Base-by-base conservation (phyloP, 2,797 vertebrate species). In the Vultur gryphus region DNA sequence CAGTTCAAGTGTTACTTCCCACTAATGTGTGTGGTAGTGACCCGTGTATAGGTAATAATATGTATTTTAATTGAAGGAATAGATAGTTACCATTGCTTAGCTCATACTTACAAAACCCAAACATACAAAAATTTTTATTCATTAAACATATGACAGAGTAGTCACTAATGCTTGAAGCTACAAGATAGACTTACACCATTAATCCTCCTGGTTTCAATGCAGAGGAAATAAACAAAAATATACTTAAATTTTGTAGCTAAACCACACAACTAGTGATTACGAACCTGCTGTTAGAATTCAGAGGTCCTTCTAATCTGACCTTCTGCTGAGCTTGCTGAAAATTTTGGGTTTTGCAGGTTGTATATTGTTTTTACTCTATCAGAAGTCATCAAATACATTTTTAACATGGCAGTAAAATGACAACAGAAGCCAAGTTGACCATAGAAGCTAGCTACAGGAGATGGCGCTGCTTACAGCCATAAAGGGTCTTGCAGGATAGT, bases 1-100 rank as follows among this genome's bases (percentile, higher is more conserved):
- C 65, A 88, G 35, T 94, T 84, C 89, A 95, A 93, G 76, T 84
- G 61, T 62, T 84, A 67, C 84, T 92, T 95, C 57, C 51, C 80
- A 49, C 49, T 89, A 71, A 58, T 91, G 52, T 90, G 28, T 44
- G 57, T 69, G 67, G 7, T 66, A 80, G 52, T 79, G 59, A 91
- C 90, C 65, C 54, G 82, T 75, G 57, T 41, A 78, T 62, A 78
- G n/a, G 43, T 66, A 96, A 67, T 86, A 86, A 93, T 90, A 94
- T 26, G 54, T 91, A 93, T 91, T 89, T 89, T 90, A 92, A 94
- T 82, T 95, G 76, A 77, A 94, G 41, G 33, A 84, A 65, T 88
- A 48, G 35, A 35, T 52, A 92, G 61, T 92, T 76, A 61, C 39
- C 49, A 65, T 80, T 95, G 70, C 59, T 95, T 89, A 94, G 57